Conservation (phyloP, 2,888 invertebrate genomes). For the Galeruca laticollis region DNA sequence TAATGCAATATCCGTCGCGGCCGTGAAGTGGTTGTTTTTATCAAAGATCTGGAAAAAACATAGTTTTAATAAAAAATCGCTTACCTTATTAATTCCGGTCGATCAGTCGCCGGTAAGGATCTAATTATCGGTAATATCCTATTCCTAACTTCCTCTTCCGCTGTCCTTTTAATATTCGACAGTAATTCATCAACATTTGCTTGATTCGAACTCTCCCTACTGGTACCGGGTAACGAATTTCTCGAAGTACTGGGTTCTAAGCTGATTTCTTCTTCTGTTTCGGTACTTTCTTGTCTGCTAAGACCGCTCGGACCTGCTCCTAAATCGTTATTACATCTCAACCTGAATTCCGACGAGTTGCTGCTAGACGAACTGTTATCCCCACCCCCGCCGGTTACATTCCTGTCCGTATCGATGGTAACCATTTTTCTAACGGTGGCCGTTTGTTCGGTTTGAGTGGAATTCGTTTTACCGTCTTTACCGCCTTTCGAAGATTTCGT, state of each 20-base stretch:
- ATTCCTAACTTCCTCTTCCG: slow-evolving; percentile 56
- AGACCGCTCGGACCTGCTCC: slow-evolving; percentile 2
- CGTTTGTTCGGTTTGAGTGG: slow-evolving; percentile 23
- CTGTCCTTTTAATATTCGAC: slow-evolving; percentile 53
- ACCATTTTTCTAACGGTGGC: slow-evolving; percentile 4
- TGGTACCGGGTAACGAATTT: not conserved
- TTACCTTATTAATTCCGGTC: slow-evolving; percentile 57
- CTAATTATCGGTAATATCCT: slow-evolving; percentile 58
- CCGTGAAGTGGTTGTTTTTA: too few relatives aligned
- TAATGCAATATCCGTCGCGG: too few relatives aligned
- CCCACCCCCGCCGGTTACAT: not conserved
- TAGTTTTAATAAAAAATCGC: too few relatives aligned
- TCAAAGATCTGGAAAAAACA: too few relatives aligned
- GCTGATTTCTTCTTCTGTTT: slow-evolving; percentile 27
- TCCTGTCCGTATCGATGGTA: not conserved
- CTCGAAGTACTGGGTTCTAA: slow-evolving; percentile 5
- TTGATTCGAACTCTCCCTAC: slow-evolving; percentile 22
- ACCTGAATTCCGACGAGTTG: slow-evolving; percentile 18
- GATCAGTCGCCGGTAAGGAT: slow-evolving; percentile 56
- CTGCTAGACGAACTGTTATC: not conserved
- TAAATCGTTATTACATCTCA: slow-evolving; percentile 18
- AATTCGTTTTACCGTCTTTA: slow-evolving; percentile 20
- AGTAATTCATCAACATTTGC: slow-evolving; percentile 50
- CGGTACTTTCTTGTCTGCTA: slow-evolving; percentile 24
- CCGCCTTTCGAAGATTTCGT: slow-evolving; percentile 22